Evolutionary conservation across 2,113 vertebrate genomes (phyloP).

Genomic region (Macaca nemestrina): DNA sequence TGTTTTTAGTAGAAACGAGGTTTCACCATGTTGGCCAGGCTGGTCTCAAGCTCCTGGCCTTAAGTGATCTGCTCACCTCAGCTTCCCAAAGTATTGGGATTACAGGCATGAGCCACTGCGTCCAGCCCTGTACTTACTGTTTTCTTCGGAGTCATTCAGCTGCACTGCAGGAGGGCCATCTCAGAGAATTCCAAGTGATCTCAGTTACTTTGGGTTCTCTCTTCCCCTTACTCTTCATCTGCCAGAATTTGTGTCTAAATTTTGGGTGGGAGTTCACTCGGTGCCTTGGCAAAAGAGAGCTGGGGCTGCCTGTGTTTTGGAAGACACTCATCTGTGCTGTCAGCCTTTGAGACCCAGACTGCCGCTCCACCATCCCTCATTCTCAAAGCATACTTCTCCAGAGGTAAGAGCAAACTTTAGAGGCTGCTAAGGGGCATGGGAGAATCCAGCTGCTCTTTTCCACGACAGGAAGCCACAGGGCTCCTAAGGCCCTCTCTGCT

Average conservation of each 20-base stretch:
- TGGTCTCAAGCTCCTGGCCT: too few relatives aligned
- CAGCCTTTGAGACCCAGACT: not conserved
- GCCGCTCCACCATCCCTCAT: too few relatives aligned
- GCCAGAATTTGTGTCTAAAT: not conserved
- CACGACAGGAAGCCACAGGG: fast-evolving
- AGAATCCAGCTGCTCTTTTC: not conserved
- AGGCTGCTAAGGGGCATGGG: not conserved
- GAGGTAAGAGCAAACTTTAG: not conserved
- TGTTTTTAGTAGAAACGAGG: too few relatives aligned
- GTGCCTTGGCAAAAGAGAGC: not conserved
- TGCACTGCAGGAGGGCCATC: not conserved
- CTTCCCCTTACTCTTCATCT: not conserved
- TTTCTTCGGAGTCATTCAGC: not conserved
- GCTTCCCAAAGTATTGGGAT: too few relatives aligned
- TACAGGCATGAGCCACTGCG: too few relatives aligned
- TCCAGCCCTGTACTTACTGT: not conserved
- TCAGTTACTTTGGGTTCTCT: not conserved
- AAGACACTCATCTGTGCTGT: not conserved
- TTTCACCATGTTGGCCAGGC: too few relatives aligned
- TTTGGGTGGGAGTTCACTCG: not conserved
- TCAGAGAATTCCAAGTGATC: not conserved
- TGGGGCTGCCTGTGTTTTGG: not conserved
- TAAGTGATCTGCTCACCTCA: too few relatives aligned
- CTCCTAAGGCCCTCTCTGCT: not conserved
- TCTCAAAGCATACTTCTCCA: not conserved